Base-by-base conservation (phyloP, 2,113 vertebrate genomes). In the Cephalopterus ornatus region DNA sequence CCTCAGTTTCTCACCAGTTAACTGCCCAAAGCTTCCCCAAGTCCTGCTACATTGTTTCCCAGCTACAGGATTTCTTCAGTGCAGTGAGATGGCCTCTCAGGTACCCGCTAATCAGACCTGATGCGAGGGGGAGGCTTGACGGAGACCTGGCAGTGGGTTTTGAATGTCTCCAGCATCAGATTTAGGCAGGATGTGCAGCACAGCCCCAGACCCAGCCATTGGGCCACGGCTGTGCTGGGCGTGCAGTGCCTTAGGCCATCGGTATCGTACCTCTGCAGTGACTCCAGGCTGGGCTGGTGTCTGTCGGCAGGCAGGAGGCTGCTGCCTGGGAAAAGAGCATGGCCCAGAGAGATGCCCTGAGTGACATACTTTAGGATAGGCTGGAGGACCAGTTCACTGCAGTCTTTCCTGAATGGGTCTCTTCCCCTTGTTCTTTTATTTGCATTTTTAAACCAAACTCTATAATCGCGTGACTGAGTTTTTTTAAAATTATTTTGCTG, bases 381-480 rank as follows among this genome's bases (percentile, higher is more conserved):
- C 79, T 82, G 76, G 75, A 81, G 91, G 58, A 88, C 68, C 13
- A 0, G 75, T 78, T 88, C n/a, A 42, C 73, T 5, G 0, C 82
- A 39, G 53, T 65, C 83, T 85, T 80, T 47, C 88, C 58, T 30
- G 52, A 68, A 72, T 56, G 42, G n/a, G 66, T 80, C 44, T 93
- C 80, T 70, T 94, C 65, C 81, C 61, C n/a, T 67, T 74, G 66
- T 92, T 96, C 67, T 94, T 92, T 93, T 95, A 80, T 77, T 92
- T 92, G 85, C 55, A 39, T 93, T 97, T 95, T 95, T 92, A 97
- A 97, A 80, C 53, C 59, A 73, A 92, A 78, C 76, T 94, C 78
- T 83, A 7, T 59, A 92, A 93, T 81, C 2, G 1, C 2, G 67
- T 88, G 82, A 91, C 52, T 93, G 28, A 4, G 2, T 6, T 85